Evolutionary conservation across 2,888 invertebrate species (phyloP), one percentile per base, ranked within the genome.

Genomic region (Himalopsyche kuldschensis): DNA sequence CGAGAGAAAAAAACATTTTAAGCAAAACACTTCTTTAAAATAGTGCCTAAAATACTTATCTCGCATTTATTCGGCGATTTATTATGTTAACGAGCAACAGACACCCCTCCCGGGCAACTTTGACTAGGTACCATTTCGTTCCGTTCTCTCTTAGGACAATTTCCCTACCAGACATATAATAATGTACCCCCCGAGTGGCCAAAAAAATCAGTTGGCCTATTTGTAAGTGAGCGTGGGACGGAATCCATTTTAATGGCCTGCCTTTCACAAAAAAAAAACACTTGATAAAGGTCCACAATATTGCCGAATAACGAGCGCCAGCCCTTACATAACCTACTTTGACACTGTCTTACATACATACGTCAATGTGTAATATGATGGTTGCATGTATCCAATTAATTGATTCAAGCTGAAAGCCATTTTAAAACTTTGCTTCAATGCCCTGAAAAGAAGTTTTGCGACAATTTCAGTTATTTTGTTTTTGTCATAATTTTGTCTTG

Each of bases 271-370:
- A 69, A 69, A 63, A n/a, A 69, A 69, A 69, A 69, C 30, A 69
- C 69, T 69, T 69, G 69, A 69, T 69, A 69, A 69, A 69, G 69
- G 69, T 69, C 69, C 69, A 69, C 69, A 69, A 69, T 69, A 69
- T 69, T 69, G 69, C 69, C 69, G 69, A 69, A 69, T 69, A 69
- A 69, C 69, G 69, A 69, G 69, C 69, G 27, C 69, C 69, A 11
- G 30, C 69, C 30, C 69, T 69, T 27, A 69, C 11, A 69, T 69
- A 30, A 69, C 27, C 69, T 69, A 69, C 69, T 69, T 69, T 69
- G 69, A 30, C 69, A 27, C 69, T 27, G 27, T 27, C 10, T 27
- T 30, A 20, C 20, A 27, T 27, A 69, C 69, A 30, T 3, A 4
- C 69, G 69, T 30, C 30, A 69, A 69, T 69, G 11, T 69, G 11